A percentile compares a stretch with the other conserved stretches of the same genome.
Evolutionary conservation across 2,888 invertebrate genomes (phyloP).

Genomic region (Galeruca laticollis): DNA sequence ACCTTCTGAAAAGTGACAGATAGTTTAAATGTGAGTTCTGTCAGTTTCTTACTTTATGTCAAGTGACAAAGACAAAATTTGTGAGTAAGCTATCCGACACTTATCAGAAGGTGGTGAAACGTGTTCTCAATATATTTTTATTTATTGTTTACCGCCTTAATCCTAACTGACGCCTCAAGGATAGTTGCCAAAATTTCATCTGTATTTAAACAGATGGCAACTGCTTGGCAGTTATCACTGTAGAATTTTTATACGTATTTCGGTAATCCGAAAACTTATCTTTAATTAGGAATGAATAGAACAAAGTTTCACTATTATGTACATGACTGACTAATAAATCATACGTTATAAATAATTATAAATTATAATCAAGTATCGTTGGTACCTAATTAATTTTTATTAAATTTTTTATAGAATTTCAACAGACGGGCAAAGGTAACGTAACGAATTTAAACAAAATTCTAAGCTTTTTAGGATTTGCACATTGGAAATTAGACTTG

Average conservation of each 20-base stretch:
- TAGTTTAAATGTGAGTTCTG: too few relatives aligned
- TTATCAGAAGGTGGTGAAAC: too few relatives aligned
- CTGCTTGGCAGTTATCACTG: background rate
- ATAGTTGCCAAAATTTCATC: background rate
- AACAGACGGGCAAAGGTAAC: slow-evolving; percentile 57
- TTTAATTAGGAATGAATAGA: too few relatives aligned
- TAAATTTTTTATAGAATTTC: slow-evolving; percentile 55
- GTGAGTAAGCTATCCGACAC: too few relatives aligned
- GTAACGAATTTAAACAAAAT: background rate
- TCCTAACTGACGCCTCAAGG: background rate
- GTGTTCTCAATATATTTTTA: slow-evolving; percentile 7
- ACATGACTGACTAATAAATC: too few relatives aligned
- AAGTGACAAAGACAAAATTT: too few relatives aligned
- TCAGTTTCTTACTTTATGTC: too few relatives aligned
- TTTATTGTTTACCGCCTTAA: background rate
- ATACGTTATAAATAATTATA: too few relatives aligned
- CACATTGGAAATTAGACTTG: background rate
- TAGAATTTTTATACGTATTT: background rate
- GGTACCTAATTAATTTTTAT: slow-evolving; percentile 46
- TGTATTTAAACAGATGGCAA: background rate
- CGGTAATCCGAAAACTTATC: background rate
- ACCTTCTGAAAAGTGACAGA: too few relatives aligned
- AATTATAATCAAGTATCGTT: too few relatives aligned
- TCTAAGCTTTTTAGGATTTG: background rate
- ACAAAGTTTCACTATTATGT: too few relatives aligned